A percentile compares a stretch with the other conserved stretches of the same genome.
Conservation (phyloP, 2,113 vertebrate species). For the Lontra canadensis region DNA sequence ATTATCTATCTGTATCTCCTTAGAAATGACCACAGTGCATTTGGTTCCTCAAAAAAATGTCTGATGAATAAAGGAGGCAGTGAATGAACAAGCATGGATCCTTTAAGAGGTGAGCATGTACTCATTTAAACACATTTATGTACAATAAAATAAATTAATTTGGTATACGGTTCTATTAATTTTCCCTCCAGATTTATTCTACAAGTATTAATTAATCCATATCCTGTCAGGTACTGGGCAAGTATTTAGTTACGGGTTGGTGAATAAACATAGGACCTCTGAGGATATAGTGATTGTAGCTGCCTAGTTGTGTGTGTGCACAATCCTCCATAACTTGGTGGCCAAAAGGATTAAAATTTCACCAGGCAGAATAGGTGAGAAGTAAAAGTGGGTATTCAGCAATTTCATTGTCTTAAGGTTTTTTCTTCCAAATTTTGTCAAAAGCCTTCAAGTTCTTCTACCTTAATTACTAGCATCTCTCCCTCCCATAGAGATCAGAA, state of each 20-base stretch:
- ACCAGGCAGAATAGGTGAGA: background rate
- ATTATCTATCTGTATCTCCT: background rate
- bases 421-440: constrained; percentile 6
- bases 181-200: background rate
- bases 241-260: background rate
- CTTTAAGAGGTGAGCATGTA: background rate
- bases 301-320: background rate
- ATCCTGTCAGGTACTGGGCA: background rate
- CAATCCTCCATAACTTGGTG: background rate
- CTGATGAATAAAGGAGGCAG: background rate
- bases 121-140: background rate
- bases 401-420: constrained; percentile 20
- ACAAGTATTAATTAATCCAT: background rate
- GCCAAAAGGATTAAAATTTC: background rate
- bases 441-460: background rate
- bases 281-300: background rate
- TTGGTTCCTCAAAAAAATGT: background rate
- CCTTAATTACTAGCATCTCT: background rate
- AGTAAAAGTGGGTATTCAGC: background rate
- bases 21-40: background rate
- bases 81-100: background rate
- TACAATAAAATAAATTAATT: background rate
- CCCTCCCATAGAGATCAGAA: background rate
- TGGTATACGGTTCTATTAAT: background rate
- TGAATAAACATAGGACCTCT: background rate